Evolutionary conservation across 2,797 vertebrate genomes (phyloP), one percentile per base, ranked within the genome.

Genomic region (Remorina albescens): DNA sequence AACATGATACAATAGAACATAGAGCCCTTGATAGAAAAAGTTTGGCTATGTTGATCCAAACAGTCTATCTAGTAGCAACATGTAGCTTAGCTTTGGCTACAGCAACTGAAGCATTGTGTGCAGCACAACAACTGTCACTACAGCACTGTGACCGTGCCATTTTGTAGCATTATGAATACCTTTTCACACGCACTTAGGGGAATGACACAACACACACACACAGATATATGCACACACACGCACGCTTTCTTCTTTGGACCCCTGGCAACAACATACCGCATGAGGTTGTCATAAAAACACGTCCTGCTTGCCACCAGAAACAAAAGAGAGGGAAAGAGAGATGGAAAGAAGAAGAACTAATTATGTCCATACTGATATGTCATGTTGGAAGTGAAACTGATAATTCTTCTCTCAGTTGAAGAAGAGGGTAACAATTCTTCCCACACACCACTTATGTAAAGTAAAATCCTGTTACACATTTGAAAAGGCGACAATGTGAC

Each of bases 211-310:
- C 56, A 77, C 65, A 58, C 67, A 36, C 41, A 51, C 36, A 32
- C 63, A 30, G 30, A 30, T 6, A 30, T 30, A 50, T 59, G 46
- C 66, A 50, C 30, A 66, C 69, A 36, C 65, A 41, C 34, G 54
- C 66, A 57, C 70, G 44, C 28, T 50, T 50, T 80, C 51, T 70
- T 58, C 83, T 74, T 81, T 64, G 78, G 77, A 84, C 63, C 72
- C 84, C 84, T 89, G 83, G 80, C 80, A 85, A 96, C 95, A 34
- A 96, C 95, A 34, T 96, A 94, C 94, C 91, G 89, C 93, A 95
- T 95, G 84, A 95, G 87, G 58, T 90, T 81, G 87, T 95, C 93
- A 91, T 93, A 96, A 95, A 94, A 94, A 90, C 88, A 93, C 23
- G 76, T 95, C 95, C 95, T 95, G 93, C 85, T 93, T 71, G 90